Base-by-base conservation (phyloP, 2,888 invertebrate species). In the Dermolepida albohirtum region DNA sequence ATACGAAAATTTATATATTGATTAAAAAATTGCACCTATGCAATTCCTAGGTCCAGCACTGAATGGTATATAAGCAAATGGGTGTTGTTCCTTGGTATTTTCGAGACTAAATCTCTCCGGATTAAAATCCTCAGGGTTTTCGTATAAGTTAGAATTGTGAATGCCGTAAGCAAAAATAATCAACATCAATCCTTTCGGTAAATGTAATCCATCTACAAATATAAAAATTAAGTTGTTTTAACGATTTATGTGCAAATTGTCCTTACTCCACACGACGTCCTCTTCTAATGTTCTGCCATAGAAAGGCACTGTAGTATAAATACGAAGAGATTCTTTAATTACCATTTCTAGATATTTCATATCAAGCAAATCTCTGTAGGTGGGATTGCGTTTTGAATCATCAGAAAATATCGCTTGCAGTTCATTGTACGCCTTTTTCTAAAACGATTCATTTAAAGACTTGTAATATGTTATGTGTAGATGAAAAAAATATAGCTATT, bases 101-200 rank as follows among this genome's bases (percentile, higher is more conserved):
- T 79, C 78, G 0, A 78, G 76, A 10, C 77, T 69, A 71, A 81
- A 81, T 66, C 81, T 72, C 22, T 81, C 80, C 0, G 81, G 81
- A 70, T 81, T 77, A 50, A 80, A 82, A 51, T 72, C 76, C 7
- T 76, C 69, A 5, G 86, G 84, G 52, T 86, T 75, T 6, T 83
- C 80, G 74, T 82, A 86, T 29, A 82, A 71, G 1, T 77, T 76
- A 0, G 83, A 81, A 75, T 85, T 81, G 8, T 83, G 81, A 1
- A 83, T 29, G 7, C 54, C 64, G 14, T 57, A 64, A 4, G 54
- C 16, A 27, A 39, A 67, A 17, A 69, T 44, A 7, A 14, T 8
- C 12, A 69, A n/a, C 44, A 55, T 67, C n/a, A 65, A 22, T 2
- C 71, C 71, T 50, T 69, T 69, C 7, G 71, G 69, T 11, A 62